phyloP scores from a whole-genome alignment of 2,797 vertebrate species.

The Hybognathus amarus region DNA sequence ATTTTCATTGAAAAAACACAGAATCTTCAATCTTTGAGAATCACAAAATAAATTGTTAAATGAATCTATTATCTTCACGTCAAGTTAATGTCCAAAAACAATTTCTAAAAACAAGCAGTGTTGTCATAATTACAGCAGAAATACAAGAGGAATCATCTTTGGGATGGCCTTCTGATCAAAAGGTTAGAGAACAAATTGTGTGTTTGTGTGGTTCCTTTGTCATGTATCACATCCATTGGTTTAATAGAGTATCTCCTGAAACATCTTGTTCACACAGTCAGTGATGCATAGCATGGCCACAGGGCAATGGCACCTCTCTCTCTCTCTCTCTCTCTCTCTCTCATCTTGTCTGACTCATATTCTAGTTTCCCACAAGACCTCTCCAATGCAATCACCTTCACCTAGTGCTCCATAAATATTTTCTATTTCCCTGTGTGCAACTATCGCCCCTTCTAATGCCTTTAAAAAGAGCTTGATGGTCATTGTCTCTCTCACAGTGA shows the following conservation, averaged over 20 bases:
- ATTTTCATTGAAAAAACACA: background rate
- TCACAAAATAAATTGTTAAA: background rate
- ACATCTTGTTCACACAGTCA: conserved; percentile 12
- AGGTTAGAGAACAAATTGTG: background rate
- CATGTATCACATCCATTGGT: background rate
- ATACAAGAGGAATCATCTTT: background rate
- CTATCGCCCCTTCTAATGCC: conserved; percentile 9
- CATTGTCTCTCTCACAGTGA: conserved; percentile 68
- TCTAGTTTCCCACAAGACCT: conserved; percentile 2
- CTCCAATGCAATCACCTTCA: conserved; percentile 11
- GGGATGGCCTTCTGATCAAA: background rate
- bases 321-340: background rate
- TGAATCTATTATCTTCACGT: background rate
- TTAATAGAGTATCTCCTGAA: background rate
- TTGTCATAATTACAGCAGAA: background rate
- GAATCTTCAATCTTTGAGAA: too few species aligned
- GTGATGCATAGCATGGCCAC: conserved; percentile 24
- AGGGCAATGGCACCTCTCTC: conserved; percentile 10
- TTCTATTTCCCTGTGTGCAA: conserved; percentile 4
- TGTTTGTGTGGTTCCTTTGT: conserved; percentile 28
- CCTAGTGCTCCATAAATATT: conserved; percentile 12
- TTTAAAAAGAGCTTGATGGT: conserved; percentile 4
- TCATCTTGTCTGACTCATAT: conserved; percentile 11
- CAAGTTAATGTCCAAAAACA: background rate
- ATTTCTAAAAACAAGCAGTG: background rate